These are phyloP conservation scores for Melanargia galathea DNA, from an alignment of 2,888 invertebrate species.

Conservation along the genomic window DNA sequence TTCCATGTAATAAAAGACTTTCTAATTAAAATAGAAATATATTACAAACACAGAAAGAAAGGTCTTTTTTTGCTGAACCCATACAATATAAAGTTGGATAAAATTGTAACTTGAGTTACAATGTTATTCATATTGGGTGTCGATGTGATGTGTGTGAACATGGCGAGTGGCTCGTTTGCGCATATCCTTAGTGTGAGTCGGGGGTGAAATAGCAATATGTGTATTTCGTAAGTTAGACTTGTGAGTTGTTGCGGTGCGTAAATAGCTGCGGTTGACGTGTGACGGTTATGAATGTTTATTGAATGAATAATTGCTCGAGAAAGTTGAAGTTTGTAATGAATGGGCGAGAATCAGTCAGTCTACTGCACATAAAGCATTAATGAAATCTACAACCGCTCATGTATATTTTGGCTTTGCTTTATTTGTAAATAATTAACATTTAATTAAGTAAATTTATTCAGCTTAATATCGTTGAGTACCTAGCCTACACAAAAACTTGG, in stretches of 20 bases:
- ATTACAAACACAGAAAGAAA: no score
- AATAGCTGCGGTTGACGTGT: conserved; percentile 35
- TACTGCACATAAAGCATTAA: conserved; percentile 25
- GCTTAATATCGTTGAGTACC: no score
- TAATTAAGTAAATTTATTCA: no score
- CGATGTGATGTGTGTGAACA: no score
- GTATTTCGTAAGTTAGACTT: conserved; percentile 36
- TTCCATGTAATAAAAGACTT: no score
- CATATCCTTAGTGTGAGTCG: conserved; percentile 45
- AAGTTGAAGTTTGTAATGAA: conserved; percentile 30
- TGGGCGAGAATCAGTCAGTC: conserved; percentile 14
- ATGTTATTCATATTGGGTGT: no score
- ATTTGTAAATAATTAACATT: no score
- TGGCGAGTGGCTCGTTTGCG: background rate
- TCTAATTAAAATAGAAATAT: no score
- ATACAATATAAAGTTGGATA: no score
- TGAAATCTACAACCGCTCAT: background rate
- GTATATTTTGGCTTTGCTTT: background rate
- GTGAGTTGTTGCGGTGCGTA: conserved; percentile 35
- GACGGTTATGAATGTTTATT: conserved; percentile 38
- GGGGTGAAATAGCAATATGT: conserved; percentile 35
- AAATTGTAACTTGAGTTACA: no score
- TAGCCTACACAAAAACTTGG: no score
- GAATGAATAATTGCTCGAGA: conserved; percentile 38
- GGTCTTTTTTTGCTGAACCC: no score